Percentiles rank a stretch among this genome's conserved stretches.
Conservation (phyloP, 2,888 invertebrate genomes). For the Lucinisca nassula region DNA sequence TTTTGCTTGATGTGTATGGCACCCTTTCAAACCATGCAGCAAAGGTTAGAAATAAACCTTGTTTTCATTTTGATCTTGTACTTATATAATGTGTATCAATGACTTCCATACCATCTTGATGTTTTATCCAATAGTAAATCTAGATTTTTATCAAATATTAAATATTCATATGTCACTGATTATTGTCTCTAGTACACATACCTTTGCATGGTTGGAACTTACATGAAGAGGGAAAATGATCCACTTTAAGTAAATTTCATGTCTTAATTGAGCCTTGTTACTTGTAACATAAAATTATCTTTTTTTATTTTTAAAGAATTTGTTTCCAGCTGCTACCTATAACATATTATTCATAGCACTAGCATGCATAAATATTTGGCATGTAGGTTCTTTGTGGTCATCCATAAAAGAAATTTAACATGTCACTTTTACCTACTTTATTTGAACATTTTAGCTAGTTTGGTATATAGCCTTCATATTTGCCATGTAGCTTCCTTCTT, state of each 20-base stretch:
- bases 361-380: neutral
- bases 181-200: neutral
- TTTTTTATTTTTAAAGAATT: too few species aligned
- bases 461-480: too few species aligned
- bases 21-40: too few species aligned
- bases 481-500: too few species aligned
- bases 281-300: neutral
- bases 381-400: neutral
- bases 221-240: neutral
- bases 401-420: neutral
- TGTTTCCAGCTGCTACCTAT: neutral
- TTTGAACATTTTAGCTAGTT: too few species aligned
- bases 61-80: neutral
- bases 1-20: too few species aligned
- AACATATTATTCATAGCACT: neutral
- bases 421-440: too few species aligned
- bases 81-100: too few species aligned
- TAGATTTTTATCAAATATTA: too few species aligned
- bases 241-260: neutral
- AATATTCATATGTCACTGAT: neutral
- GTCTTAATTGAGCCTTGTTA: neutral
- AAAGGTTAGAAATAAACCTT: neutral
- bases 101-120: too few species aligned
- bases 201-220: neutral
- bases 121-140: too few species aligned